phyloP scores from a whole-genome alignment of 1,140 invertebrate species.

The Heliconius nattereri region DNA sequence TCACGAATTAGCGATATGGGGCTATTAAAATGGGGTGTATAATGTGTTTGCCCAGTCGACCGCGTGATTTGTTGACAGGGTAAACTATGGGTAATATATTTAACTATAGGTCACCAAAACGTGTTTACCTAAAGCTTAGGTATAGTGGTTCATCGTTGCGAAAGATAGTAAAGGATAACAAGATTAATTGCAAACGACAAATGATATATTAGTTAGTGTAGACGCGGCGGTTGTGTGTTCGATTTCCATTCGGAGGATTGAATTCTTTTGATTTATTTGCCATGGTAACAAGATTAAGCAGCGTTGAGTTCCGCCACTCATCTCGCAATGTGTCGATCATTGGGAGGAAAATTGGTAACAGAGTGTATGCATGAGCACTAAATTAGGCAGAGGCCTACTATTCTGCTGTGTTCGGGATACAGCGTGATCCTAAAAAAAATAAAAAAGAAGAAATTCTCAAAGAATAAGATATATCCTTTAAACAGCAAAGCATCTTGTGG shows the following conservation, averaged over 20 bases:
- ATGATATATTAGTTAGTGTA: no score
- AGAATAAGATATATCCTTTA: background rate
- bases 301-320: background rate
- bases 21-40: conserved; percentile 19
- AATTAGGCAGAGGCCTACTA: background rate
- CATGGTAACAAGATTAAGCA: background rate
- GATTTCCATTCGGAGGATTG: background rate
- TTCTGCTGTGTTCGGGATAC: background rate
- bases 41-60: conserved; percentile 42
- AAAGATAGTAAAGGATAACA: no score
- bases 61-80: conserved; percentile 46
- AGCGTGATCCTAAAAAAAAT: background rate
- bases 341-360: background rate
- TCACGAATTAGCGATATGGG: conserved; percentile 50
- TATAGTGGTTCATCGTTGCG: background rate
- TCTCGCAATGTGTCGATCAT: background rate
- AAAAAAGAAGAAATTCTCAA: background rate
- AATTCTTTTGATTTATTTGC: no score
- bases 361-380: background rate
- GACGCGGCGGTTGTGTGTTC: background rate
- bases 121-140: background rate
- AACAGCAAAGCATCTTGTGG: background rate
- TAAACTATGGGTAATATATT: conserved; percentile 5
- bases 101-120: background rate
- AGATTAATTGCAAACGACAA: background rate